Evolutionary conservation across 2,888 invertebrate genomes (phyloP).

Genomic region (Drosophila basisetae): DNA sequence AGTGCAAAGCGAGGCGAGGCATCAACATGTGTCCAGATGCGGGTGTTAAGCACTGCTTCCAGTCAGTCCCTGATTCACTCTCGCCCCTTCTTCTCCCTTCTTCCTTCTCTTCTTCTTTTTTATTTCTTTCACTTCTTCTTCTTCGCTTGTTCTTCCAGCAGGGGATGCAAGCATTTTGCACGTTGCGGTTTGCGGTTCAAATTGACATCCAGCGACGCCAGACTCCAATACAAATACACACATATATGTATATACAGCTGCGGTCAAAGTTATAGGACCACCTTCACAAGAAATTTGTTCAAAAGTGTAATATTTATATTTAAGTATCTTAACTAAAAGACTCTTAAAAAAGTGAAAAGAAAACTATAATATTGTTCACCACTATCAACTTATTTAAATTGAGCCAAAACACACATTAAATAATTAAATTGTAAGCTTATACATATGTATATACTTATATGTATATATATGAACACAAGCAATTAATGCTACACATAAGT

Average conservation of each 20-base stretch:
- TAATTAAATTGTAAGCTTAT: too few species aligned
- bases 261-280: not conserved
- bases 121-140: not conserved
- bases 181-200: conserved; percentile 63
- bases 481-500: too few species aligned
- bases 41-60: conserved; percentile 57
- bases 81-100: not conserved
- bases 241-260: not conserved
- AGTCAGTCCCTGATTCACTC: conserved; percentile 27
- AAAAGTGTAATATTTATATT: not conserved
- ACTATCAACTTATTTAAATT: not conserved
- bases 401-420: not conserved
- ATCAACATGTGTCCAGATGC: conserved; percentile 67
- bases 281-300: not conserved
- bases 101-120: not conserved
- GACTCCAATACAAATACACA: conserved; percentile 14
- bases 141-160: not conserved
- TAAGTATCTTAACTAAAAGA: not conserved
- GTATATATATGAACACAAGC: too few species aligned
- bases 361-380: not conserved
- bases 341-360: not conserved
- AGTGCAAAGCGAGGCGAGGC: conserved; percentile 14
- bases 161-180: conserved; percentile 17
- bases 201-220: conserved; percentile 80
- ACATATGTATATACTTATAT: not conserved